Evolutionary conservation across 1,140 invertebrate species (phyloP), one percentile per base, ranked within the genome.

Genomic region (Drosophila ambigua): DNA sequence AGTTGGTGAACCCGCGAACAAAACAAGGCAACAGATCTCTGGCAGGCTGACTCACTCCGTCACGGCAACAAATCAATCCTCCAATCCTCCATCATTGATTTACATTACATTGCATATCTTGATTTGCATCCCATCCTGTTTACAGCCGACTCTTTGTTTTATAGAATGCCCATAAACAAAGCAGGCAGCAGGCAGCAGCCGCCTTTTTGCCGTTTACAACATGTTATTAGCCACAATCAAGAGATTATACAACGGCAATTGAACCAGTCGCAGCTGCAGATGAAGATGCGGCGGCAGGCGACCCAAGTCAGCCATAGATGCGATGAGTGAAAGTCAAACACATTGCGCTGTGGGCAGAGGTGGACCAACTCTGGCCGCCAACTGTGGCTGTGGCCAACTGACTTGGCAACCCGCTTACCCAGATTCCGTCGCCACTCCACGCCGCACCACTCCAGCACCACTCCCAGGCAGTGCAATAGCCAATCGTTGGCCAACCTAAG

Each of bases 391-490:
- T 55, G 66, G 54, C 67, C 78, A 73, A 81, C 73, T 81, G 73
- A 77, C 78, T 81, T 44, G 72, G 44, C 78, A 81, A 72, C 78
- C 67, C 62, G 78, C 78, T 81, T 81, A 81, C 78, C 78, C 78
- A 81, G 67, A 81, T 82, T 77, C 69, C 54, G 53, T 65, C 58
- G 59, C 45, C 16, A 26, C 67, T 31, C 67, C 53, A 51, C 51
- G 15, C 23, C 48, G 5, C 28, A 13, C 51, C 16, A 39, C 31
- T 52, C 13, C 49, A 26, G 2, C 4, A n/a, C 23, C 48, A 5
- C 28, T 20, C 51, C 16, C 23, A 20, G 23, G 8, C 49, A 26
- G n/a, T 68, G 55, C 51, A 46, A 54, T 31, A 24, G 59, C 59
- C 68, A 64, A 74, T 74, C 11, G 53, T 73, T 73, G 50, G 58